phyloP scores from a whole-genome alignment of 2,113 vertebrate species.

The Stomatorhinus ivindoensis region DNA sequence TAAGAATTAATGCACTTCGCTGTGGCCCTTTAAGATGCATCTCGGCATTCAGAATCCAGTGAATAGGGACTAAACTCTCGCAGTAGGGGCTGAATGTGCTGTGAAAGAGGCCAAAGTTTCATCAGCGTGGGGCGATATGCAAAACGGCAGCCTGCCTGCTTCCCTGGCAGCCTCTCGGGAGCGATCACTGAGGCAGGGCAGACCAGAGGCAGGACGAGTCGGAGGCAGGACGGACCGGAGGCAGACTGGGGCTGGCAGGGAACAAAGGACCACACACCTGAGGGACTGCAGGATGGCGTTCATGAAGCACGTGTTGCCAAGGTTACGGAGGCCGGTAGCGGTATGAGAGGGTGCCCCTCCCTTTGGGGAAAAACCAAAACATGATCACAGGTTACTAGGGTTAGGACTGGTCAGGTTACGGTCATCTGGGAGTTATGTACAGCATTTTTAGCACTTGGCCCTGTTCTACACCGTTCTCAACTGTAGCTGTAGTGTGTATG shows the following conservation, averaged over 20 bases:
- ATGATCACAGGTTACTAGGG: not conserved
- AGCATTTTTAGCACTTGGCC: not conserved
- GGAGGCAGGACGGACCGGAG: conserved; percentile 32
- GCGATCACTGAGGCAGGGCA: conserved; percentile 40
- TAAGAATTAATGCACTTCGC: not conserved
- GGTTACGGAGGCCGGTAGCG: conserved; percentile 87
- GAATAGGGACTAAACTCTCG: not conserved
- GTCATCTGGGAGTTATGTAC: not conserved
- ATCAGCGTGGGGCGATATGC: not conserved
- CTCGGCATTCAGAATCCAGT: not conserved
- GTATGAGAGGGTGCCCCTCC: conserved; percentile 68
- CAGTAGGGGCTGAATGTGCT: not conserved
- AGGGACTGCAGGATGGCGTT: conserved; percentile 97
- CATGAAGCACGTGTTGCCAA: conserved; percentile 98
- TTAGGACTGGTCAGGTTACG: not conserved
- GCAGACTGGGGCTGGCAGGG: not conserved
- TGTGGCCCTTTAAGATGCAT: not conserved
- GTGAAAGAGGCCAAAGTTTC: not conserved
- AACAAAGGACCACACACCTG: conserved; percentile 62
- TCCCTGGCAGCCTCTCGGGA: conserved; percentile 41
- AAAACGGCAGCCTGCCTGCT: conserved; percentile 35
- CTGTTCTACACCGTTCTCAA: not conserved
- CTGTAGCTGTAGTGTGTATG: too few relatives aligned
- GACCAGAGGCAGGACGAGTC: conserved; percentile 22
- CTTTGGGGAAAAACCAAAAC: conserved; percentile 44